These are phyloP conservation scores for Psephotus haematonotus DNA, from an alignment of 2,113 vertebrate species.

Conservation along the genomic window DNA sequence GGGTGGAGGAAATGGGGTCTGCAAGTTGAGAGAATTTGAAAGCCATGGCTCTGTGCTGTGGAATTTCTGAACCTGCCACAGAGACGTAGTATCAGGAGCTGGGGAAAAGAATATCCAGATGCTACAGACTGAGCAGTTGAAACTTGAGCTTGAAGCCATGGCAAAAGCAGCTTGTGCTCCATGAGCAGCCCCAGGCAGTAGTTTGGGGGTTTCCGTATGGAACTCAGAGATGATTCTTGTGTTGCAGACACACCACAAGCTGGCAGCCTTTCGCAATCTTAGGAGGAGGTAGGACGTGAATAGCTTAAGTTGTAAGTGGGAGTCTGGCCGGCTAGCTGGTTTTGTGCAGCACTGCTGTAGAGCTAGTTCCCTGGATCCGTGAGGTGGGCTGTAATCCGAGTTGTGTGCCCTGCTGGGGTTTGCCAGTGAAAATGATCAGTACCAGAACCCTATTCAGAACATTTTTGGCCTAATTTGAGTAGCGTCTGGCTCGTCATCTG, in stretches of 20 bases:
- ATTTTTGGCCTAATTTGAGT: neutral
- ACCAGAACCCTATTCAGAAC: neutral
- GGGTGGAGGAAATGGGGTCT: neutral
- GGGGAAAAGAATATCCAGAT: neutral
- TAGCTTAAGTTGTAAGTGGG: fast-evolving
- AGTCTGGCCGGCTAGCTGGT: neutral
- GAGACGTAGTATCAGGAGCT: neutral
- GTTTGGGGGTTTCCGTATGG: neutral
- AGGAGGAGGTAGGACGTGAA: neutral
- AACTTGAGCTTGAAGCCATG: fast-evolving
- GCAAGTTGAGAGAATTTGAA: neutral
- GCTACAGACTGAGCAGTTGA: fast-evolving
- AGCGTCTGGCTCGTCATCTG: neutral
- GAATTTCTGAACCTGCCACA: neutral
- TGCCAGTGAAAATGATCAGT: neutral
- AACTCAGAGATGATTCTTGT: fast-evolving
- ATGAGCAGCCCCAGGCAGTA: neutral
- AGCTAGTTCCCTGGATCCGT: neutral
- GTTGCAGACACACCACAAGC: neutral
- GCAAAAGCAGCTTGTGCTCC: neutral
- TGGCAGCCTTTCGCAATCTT: conserved; percentile 42
- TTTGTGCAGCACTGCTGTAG: neutral
- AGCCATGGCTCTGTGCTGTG: neutral
- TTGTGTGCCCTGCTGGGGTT: neutral
- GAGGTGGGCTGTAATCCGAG: neutral